phyloP scores from a whole-genome alignment of 2,113 vertebrate genomes.

The Noturus placidus region DNA sequence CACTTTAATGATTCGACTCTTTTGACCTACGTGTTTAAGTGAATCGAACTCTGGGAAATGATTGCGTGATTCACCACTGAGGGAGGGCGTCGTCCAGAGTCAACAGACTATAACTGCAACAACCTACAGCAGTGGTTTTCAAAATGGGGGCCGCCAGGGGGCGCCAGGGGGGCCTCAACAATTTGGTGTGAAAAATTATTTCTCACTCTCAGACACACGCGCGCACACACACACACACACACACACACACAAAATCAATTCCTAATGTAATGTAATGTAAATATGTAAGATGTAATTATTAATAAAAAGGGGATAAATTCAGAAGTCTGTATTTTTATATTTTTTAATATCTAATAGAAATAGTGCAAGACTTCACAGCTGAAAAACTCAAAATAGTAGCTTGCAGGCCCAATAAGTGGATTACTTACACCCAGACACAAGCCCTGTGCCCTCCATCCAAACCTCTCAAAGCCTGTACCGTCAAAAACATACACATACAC shows the following conservation, averaged over 20 bases:
- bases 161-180: too few relatives aligned
- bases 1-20: constrained; percentile 6
- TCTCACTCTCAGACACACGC: too few relatives aligned
- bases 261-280: too few relatives aligned
- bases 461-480: not conserved
- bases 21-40: not conserved
- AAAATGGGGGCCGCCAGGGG: too few relatives aligned
- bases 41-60: not conserved
- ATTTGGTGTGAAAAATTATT: too few relatives aligned
- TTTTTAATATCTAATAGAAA: too few relatives aligned
- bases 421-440: not conserved
- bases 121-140: too few relatives aligned
- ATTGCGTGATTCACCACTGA: not conserved
- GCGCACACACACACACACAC: too few relatives aligned
- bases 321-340: too few relatives aligned
- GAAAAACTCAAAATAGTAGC: not conserved
- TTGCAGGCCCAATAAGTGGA: not conserved
- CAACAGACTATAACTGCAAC: not conserved
- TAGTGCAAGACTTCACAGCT: not conserved
- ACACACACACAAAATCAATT: too few relatives aligned
- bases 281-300: too few relatives aligned
- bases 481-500: not conserved
- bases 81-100: not conserved
- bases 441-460: not conserved
- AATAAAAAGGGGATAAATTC: too few relatives aligned